Evolutionary conservation across 2,888 invertebrate species (phyloP).

Genomic region (Pterostichus madidus): DNA sequence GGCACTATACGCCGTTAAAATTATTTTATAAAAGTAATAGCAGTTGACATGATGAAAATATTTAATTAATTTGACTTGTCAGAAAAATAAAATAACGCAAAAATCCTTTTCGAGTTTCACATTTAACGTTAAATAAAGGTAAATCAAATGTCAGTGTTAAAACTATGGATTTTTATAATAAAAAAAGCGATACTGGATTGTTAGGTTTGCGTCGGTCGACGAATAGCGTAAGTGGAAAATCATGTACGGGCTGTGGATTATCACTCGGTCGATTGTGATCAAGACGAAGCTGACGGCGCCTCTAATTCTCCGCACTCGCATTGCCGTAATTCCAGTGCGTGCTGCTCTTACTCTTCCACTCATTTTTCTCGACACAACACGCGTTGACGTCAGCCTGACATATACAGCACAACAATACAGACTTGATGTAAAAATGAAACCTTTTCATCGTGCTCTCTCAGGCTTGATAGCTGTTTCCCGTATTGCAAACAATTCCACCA

Average conservation of each 20-base stretch:
- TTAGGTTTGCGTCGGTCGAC: constrained; percentile 19
- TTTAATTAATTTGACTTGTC: constrained; percentile 57
- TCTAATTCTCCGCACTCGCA: constrained; percentile 29
- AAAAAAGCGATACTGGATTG: constrained; percentile 31
- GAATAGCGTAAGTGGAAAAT: constrained; percentile 62
- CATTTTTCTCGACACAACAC: constrained; percentile 23
- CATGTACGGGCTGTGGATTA: constrained; percentile 61
- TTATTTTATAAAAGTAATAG: neutral
- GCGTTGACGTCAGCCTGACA: constrained; percentile 32
- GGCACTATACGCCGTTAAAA: neutral
- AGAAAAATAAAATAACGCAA: constrained; percentile 51
- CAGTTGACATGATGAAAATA: constrained; percentile 11
- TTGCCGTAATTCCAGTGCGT: constrained; percentile 46
- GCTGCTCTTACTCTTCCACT: constrained; percentile 26
- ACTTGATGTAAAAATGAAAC: neutral
- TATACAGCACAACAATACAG: constrained; percentile 10
- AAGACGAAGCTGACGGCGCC: constrained; percentile 46
- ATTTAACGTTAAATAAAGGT: constrained; percentile 36
- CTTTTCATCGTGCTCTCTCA: neutral
- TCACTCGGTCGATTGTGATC: constrained; percentile 63
- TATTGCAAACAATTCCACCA: too few species aligned
- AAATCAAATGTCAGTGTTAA: constrained; percentile 40
- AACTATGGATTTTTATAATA: constrained; percentile 60
- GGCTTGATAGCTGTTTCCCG: too few species aligned
- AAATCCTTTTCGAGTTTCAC: constrained; percentile 46